Base-by-base conservation (phyloP, 2,797 vertebrate genomes). In the Coilia nasus region DNA sequence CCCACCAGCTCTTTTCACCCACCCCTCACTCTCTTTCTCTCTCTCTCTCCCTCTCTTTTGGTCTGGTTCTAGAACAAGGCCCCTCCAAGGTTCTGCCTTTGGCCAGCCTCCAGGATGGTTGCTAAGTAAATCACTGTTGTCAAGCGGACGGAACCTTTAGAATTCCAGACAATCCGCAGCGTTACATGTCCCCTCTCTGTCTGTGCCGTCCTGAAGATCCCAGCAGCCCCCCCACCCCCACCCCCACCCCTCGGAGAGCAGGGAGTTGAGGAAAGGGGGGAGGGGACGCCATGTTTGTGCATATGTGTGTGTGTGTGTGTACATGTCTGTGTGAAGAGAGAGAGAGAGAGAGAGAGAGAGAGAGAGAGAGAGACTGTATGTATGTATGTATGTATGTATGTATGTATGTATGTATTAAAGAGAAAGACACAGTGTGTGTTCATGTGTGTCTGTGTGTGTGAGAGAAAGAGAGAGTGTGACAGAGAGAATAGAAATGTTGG, bases 71-170 rank as follows among this genome's bases (percentile, higher is more conserved):
- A 84, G 89, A 75, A 88, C 90, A 91, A 89, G 89, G 87, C 92
- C 91, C 91, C 92, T 89, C 86, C 75, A 91, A 93, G 90, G 92
- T 87, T 93, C 92, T 91, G 90, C 89, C 84, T 90, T 78, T 94
- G 95, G 94, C 93, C 84, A 41, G 21, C 82, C 90, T 93, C 94
- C 95, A 95, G 91, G 91, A 92, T 94, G 93, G 94, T 95, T 94
- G 94, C 94, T 93, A 92, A 94, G 92, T 95, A 96, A 96, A 96
- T 95, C 95, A 95, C 89, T 93, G 90, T 93, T 90, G 88, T 90
- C 90, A 92, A 89, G 87, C 85, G 88, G 89, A 92, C 90, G 91
- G 93, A 93, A 92, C 93, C 89, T 88, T 87, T 91, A 90, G 92
- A 94, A 95, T 95, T 94, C 94, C 93, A 89, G 90, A 92, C 92